Percentiles rank a stretch among this genome's conserved stretches.
These are phyloP conservation scores for Drosophila albomicans DNA, from an alignment of 1,140 invertebrate genomes.

Conservation along the genomic window DNA sequence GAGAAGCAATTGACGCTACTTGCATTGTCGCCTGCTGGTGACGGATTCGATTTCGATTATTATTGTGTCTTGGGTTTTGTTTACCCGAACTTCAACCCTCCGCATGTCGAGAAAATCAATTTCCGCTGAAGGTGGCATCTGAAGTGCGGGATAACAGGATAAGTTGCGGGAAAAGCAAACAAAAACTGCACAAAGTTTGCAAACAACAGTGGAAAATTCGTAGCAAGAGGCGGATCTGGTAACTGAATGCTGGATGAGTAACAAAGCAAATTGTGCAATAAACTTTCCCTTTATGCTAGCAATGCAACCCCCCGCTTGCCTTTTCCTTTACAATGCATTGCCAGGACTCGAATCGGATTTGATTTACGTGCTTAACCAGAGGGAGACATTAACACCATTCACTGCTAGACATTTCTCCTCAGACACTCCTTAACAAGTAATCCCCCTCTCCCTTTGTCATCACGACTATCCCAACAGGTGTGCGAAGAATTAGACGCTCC, in stretches of 20 bases:
- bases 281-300: conserved; percentile 70
- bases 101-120: conserved; percentile 66
- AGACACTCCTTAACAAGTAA: conserved; percentile 91
- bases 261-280: conserved; percentile 66
- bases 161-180: conserved; percentile 62
- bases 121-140: conserved; percentile 61
- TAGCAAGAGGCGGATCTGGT: not conserved
- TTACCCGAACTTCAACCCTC: conserved; percentile 53
- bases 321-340: not conserved
- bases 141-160: not conserved
- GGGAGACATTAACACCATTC: conserved; percentile 94
- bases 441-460: not conserved
- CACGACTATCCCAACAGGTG: conserved; percentile 85
- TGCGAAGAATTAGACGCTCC: conserved; percentile 86
- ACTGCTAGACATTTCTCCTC: conserved; percentile 92
- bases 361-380: conserved; percentile 90
- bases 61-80: conserved; percentile 78
- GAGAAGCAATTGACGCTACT: conserved; percentile 33
- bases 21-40: conserved; percentile 63
- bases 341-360: conserved; percentile 93
- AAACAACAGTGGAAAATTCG: conserved; percentile 43
- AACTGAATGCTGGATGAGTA: conserved; percentile 3
- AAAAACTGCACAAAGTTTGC: conserved; percentile 73
- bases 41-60: conserved; percentile 81
- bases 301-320: conserved; percentile 46